These are phyloP conservation scores for Diaphora mendica DNA, from an alignment of 2,888 invertebrate genomes.

Conservation along the genomic window DNA sequence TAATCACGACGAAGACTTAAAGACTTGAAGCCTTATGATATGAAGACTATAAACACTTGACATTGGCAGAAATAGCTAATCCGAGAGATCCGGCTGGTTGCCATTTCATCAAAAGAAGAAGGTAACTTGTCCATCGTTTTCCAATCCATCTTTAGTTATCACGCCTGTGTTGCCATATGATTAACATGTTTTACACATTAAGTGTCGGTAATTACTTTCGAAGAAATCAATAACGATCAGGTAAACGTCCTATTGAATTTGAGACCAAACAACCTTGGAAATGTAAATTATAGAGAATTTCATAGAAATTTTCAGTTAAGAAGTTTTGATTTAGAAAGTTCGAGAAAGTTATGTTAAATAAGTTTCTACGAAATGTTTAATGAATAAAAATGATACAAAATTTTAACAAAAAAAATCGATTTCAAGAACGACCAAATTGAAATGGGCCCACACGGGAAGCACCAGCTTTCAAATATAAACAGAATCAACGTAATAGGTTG, in stretches of 20 bases:
- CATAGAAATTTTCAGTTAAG: not conserved
- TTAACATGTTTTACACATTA: slow-evolving; percentile 3
- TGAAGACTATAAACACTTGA: too few relatives aligned
- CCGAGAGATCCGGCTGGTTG: too few relatives aligned
- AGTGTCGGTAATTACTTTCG: not conserved
- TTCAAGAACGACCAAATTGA: too few relatives aligned
- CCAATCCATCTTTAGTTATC: not conserved
- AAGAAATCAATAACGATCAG: slow-evolving; percentile 1
- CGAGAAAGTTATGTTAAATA: not conserved
- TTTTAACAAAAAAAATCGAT: too few relatives aligned
- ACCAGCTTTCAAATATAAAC: too few relatives aligned
- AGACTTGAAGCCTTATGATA: too few relatives aligned
- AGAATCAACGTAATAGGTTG: too few relatives aligned
- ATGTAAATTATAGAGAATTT: not conserved
- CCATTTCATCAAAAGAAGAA: too few relatives aligned
- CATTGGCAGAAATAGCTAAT: too few relatives aligned
- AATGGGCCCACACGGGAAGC: too few relatives aligned
- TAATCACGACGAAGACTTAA: too few relatives aligned
- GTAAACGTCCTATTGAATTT: not conserved
- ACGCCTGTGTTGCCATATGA: not conserved
- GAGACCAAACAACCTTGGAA: not conserved
- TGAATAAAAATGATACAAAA: too few relatives aligned
- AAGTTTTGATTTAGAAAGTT: not conserved
- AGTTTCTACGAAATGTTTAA: not conserved
- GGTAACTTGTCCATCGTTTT: not conserved